Conservation (phyloP, 2,797 vertebrate species). For the Lagorchestes hirsutus region DNA sequence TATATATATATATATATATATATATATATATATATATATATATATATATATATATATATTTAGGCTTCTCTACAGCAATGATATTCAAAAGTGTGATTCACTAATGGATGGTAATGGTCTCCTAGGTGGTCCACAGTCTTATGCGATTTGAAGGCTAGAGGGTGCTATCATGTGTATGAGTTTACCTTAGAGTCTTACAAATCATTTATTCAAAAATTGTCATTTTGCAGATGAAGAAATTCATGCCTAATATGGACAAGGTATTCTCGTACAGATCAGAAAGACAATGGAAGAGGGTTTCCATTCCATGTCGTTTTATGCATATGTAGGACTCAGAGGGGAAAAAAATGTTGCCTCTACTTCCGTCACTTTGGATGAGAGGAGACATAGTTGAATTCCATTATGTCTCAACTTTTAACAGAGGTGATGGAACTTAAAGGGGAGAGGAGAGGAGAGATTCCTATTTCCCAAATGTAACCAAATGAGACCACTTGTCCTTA, state of each 20-base stretch:
- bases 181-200: background rate
- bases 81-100: background rate
- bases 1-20: no score
- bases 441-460: background rate
- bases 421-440: background rate
- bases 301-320: background rate
- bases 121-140: background rate
- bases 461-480: background rate
- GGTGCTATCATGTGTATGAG: background rate
- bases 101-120: background rate
- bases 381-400: background rate
- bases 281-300: background rate
- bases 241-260: background rate
- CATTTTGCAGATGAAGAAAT: background rate
- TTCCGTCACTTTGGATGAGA: background rate
- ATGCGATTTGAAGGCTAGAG: background rate
- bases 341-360: background rate
- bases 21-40: no score
- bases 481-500: background rate
- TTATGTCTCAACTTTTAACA: background rate
- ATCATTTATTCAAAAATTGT: background rate
- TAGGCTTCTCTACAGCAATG: background rate
- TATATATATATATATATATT: background rate
- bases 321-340: background rate
- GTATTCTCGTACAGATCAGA: background rate